phyloP scores from a whole-genome alignment of 2,888 invertebrate genomes.

The Graphium colonna region DNA sequence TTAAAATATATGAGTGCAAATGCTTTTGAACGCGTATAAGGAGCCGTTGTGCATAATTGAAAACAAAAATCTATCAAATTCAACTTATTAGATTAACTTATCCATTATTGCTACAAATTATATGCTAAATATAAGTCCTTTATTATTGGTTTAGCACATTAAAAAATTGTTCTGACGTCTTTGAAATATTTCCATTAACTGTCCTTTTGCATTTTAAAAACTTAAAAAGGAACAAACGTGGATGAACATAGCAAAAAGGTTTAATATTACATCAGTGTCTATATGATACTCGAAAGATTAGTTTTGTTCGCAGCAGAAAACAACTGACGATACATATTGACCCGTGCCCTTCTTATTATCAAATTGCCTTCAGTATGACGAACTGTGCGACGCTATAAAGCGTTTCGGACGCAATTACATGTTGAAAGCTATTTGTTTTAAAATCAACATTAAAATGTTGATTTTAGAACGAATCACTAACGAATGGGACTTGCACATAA shows the following conservation, averaged over 20 bases:
- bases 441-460: too few species aligned
- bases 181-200: not conserved
- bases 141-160: not conserved
- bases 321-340: constrained; percentile 42
- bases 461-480: too few species aligned
- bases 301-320: constrained; percentile 26
- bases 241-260: not conserved
- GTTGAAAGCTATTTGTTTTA: too few species aligned
- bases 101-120: not conserved
- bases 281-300: constrained; percentile 9
- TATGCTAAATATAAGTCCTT: not conserved
- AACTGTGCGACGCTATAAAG: constrained; percentile 25
- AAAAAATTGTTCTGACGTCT: not conserved
- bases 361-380: constrained; percentile 27
- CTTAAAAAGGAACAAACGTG: not conserved
- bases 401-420: constrained; percentile 19
- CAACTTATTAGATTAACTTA: not conserved
- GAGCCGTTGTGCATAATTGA: too few species aligned
- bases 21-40: too few species aligned
- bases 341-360: constrained; percentile 37
- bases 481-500: too few species aligned
- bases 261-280: constrained; percentile 22
- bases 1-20: too few species aligned
- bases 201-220: not conserved
- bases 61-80: too few species aligned